These are phyloP conservation scores for Scolanthus callimorphus DNA, from an alignment of 92 coral and sea anemone genomes.

Conservation along the genomic window DNA sequence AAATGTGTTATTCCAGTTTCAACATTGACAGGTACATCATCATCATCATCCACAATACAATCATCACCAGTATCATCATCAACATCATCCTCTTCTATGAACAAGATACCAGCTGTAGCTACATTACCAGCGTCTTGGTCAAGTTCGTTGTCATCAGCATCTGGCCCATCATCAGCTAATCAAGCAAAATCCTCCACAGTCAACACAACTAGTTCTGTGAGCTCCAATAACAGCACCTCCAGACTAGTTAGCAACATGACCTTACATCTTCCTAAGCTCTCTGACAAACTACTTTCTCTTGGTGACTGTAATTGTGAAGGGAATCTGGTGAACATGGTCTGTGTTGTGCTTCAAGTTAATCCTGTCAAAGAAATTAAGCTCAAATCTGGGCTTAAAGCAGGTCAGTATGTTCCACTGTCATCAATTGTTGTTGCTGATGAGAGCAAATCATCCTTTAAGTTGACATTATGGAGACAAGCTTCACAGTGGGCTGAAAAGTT, in stretches of 20 bases:
- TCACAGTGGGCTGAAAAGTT: constrained; percentile 73
- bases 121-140: neutral
- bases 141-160: too few relatives aligned
- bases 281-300: constrained; percentile 46
- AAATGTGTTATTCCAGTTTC: too few relatives aligned
- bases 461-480: constrained; percentile 89
- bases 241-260: neutral
- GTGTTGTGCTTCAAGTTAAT: constrained; percentile 83
- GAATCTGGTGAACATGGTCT: constrained; percentile 54
- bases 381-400: constrained; percentile 69
- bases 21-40: neutral
- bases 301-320: constrained; percentile 39
- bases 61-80: constrained; percentile 9
- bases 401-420: constrained; percentile 67
- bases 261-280: constrained; percentile 37
- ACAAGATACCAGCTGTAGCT: too few relatives aligned
- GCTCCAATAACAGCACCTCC: neutral
- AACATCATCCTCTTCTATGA: too few relatives aligned
- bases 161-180: too few relatives aligned
- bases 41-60: constrained; percentile 5
- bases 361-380: constrained; percentile 70
- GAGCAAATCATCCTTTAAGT: constrained; percentile 65
- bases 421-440: constrained; percentile 84
- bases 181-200: neutral
- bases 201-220: neutral